Evolutionary conservation across 2,113 vertebrate genomes (phyloP), one percentile per base, ranked within the genome.

Genomic region (Elachura formosa): DNA sequence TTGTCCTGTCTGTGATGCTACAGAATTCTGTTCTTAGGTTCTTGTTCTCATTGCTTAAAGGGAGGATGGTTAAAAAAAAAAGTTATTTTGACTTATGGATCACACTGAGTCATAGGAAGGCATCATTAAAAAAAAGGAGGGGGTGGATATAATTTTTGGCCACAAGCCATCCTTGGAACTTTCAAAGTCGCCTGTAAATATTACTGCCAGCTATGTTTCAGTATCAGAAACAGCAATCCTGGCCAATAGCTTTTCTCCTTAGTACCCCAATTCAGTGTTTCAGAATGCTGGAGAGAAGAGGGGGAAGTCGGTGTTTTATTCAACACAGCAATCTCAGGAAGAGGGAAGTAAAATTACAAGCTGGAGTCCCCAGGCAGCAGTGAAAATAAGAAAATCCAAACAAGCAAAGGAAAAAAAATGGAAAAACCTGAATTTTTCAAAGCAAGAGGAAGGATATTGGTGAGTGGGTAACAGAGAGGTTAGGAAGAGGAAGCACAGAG

Each of bases 91-190:
- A 94, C 68, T 96, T 96, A 96, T 86, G 93, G 92, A 94, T 88
- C 78, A 93, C 92, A 88, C 95, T 96, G 96, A 96, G 95, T 96
- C 96, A 96, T 93, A 93, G 88, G 82, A 95, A 95, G 88, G 66
- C 92, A 95, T 95, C 82, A 86, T 90, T 93, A 73, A 95, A 94
- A 93, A 94, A 91, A 88, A 81, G 74, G 74, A 82, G 90, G 94
- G 67, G 90, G 88, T 93, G 92, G 92, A 90, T 96, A 96, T 93
- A 23, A 71, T 69, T 96, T 94, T 80, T 97, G 93, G 95, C 92
- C 91, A 96, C 69, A 89, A 95, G 91, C 93, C 88, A 96, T 89
- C 94, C 91, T 80, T 82, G 69, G 90, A 94, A 88, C 95, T 94
- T 93, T 95, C 91, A 94, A 88, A 90, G 85, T 97, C 61, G 74